Base-by-base conservation (phyloP, 2,888 invertebrate species). In the Prosopocoilus inquinatus region DNA sequence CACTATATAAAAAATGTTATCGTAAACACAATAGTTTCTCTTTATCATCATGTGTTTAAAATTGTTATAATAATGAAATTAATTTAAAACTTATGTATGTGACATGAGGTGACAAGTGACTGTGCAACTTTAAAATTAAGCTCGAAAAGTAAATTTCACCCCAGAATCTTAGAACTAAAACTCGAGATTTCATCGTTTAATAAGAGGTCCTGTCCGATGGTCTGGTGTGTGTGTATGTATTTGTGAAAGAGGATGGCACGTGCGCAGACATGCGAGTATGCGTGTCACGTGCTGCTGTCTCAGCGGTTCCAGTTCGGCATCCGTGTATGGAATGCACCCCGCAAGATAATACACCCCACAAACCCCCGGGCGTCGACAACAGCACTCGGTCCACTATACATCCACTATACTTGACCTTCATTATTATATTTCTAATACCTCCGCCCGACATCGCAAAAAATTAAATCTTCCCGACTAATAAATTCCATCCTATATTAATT, bases 311-410 rank as follows among this genome's bases (percentile, higher is more conserved):
- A 64, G 60, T 64, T 64, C 60, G 64, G 66, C 62, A 63, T 68
- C 66, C 70, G 70, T 70, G 70, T 68, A 64, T 64, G 60, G 70
- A 69, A 70, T 70, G 66, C 67, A 64, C 64, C 65, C 62, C 65
- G 55, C 61, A 63, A 64, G 68, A 68, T 68, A 70, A 67, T 67
- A 62, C 62, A 61, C 53, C 64, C 62, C 34, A 9, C 48, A 15
- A 15, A n/a, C 8, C n/a, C 33, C 9, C 43, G 45, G 41, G 16
- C 46, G 13, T 13, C 20, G 39, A 28, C 20, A 13, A 38, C 15
- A 36, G 35, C 47, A 9, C 11, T 3, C 20, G n/a, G 33, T n/a
- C n/a, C n/a, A n/a, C n/a, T n/a, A n/a, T n/a, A n/a, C n/a, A 16
- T 52, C 39, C 15, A 46, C 13, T 39, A 32, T 41, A 39, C 50